Conservation (phyloP, 1,140 invertebrate genomes). For the Hycleus phaleratus region DNA sequence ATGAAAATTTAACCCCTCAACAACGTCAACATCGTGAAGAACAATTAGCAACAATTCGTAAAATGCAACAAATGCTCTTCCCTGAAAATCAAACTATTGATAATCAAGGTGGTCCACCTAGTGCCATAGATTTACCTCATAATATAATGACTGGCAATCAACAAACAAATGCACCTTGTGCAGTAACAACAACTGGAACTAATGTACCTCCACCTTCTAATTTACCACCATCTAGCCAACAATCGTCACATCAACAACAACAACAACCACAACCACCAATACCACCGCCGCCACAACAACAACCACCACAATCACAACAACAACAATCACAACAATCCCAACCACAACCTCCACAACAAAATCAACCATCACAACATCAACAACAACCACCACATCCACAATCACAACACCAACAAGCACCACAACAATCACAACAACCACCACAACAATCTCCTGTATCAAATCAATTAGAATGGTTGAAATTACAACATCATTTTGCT, state of each 20-base stretch:
- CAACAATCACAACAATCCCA: conserved; percentile 16
- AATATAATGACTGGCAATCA: background rate
- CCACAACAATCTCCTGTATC: conserved; percentile 33
- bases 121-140: conserved; percentile 11
- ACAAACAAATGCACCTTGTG: conserved; percentile 2
- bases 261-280: conserved; percentile 29
- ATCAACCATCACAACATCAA: conserved; percentile 35
- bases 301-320: conserved; percentile 40
- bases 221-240: conserved; percentile 39
- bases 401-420: conserved; percentile 28
- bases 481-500: conserved; percentile 77
- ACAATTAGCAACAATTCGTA: conserved; percentile 80
- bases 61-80: conserved; percentile 89
- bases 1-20: conserved; percentile 94
- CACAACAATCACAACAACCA: conserved; percentile 2
- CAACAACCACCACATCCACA: conserved; percentile 31
- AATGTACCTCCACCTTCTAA: conserved; percentile 33
- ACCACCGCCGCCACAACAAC: conserved; percentile 34
- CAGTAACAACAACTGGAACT: background rate
- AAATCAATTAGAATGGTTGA: conserved; percentile 78
- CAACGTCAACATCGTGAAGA: conserved; percentile 90
- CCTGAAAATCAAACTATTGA: conserved; percentile 58
- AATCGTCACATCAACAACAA: conserved; percentile 28
- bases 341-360: conserved; percentile 33
- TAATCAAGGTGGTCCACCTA: conserved; percentile 14